These are phyloP conservation scores for Clupea harengus DNA, from an alignment of 2,113 vertebrate genomes.

Conservation along the genomic window DNA sequence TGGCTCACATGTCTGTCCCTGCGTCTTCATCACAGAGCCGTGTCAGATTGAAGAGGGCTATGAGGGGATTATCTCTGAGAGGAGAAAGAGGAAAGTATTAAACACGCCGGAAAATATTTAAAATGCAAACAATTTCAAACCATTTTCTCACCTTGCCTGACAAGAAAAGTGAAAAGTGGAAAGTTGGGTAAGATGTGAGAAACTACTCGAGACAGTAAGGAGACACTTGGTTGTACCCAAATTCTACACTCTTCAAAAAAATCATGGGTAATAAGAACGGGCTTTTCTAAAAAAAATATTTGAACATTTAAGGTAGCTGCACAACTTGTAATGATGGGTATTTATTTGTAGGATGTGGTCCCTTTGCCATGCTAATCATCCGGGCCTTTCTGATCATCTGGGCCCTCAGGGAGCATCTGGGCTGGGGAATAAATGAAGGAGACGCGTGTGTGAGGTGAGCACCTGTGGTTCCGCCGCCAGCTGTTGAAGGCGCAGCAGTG, in stretches of 20 bases:
- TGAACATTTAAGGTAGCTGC: no score
- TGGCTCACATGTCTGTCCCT: slow-evolving; percentile 75
- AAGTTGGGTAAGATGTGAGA: not conserved
- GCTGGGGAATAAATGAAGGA: not conserved
- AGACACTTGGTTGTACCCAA: not conserved
- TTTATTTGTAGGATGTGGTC: not conserved
- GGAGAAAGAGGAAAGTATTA: slow-evolving; percentile 44
- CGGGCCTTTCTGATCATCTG: not conserved
- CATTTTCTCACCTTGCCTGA: not conserved
- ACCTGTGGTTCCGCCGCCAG: slow-evolving; percentile 69
- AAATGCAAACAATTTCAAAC: not conserved
- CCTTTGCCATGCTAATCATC: not conserved
- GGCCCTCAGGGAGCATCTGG: not conserved
- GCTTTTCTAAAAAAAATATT: no score
- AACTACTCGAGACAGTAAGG: not conserved
- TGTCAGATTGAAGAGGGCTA: slow-evolving; percentile 77
- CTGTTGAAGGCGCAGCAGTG: slow-evolving; percentile 91
- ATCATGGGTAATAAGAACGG: no score
- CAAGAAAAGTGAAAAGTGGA: not conserved
- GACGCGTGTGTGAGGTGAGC: not conserved
- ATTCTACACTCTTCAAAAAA: no score
- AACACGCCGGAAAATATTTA: not conserved
- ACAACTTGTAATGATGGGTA: no score
- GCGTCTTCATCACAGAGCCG: slow-evolving; percentile 74
- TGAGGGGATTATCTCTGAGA: slow-evolving; percentile 77